Evolutionary conservation across 2,797 vertebrate species (phyloP), one percentile per base, ranked within the genome.

Genomic region (Dromococcyx pavoninus): DNA sequence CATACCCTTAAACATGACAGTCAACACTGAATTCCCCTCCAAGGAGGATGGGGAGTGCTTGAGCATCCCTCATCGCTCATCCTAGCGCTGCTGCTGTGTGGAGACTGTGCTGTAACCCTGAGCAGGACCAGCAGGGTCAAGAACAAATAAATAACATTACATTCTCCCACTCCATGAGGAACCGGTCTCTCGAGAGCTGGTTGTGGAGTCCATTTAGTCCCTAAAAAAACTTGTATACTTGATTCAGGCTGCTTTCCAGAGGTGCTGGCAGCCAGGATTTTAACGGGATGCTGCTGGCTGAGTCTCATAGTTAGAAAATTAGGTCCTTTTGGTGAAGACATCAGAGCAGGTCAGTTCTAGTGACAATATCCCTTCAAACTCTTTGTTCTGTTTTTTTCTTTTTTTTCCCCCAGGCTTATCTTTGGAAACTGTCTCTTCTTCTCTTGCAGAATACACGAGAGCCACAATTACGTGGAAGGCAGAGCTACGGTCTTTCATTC

Each of bases 401-500:
- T 54, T 51, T 77, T 82, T 37, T 22, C 8, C 10, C 14, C 39
- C n/a, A 57, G 67, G 28, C 65, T 93, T 85, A 57, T 10, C 88
- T 88, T 91, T 30, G 69, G 89, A 95, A 95, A 79, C 7, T 27
- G 39, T 35, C 72, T 81, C n/a, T 70, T 82, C 35, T 58, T 93
- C 35, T 78, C 66, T 94, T 96, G 30, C 94, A 99, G 99, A 79
- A 98, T 99, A 91, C 98, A 98, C 51, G 77, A 97, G 86, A 99
- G 99, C 94, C 96, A 97, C 54, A 98, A 98, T 83, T 99, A 99
- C 97, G 64, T 98, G 46, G 98, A 98, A 89, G 98, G 98, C 93
- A 98, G 97, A 89, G 98, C 98, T 88, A 99, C 98, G 0, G 97
- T 99, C 76, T 99, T 99, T 94, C 99, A 99, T 95, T 98, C 98